Evolutionary conservation across 2,888 invertebrate species (phyloP).

Genomic region (Machimus atricapillus): DNA sequence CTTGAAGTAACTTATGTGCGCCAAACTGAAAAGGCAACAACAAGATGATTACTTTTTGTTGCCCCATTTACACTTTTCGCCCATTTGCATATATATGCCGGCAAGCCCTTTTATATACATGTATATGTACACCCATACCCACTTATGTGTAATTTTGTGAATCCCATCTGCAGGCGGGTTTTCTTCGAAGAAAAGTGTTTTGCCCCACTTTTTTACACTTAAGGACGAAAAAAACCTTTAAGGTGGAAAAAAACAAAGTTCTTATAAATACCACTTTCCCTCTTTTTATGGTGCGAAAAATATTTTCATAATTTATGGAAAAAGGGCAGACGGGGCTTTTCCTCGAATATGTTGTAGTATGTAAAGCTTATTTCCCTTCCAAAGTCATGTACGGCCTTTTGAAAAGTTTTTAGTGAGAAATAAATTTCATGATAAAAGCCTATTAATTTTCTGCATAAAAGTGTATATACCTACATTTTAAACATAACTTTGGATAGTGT

Average conservation of each 20-base stretch:
- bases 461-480: neutral
- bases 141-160: neutral
- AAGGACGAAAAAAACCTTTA: neutral
- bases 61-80: conserved; percentile 21
- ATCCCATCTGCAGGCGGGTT: neutral
- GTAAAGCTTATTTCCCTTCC: neutral
- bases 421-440: neutral
- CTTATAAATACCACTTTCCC: neutral
- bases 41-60: conserved; percentile 31
- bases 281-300: neutral
- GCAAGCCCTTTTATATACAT: neutral
- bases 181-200: neutral
- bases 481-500: neutral
- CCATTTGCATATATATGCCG: neutral
- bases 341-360: neutral
- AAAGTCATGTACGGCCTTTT: neutral
- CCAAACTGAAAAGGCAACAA: conserved; percentile 16
- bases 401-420: neutral
- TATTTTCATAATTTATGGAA: neutral
- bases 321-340: neutral
- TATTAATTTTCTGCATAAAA: neutral
- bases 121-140: neutral
- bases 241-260: conserved; percentile 13
- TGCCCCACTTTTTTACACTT: conserved; percentile 9
- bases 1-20: conserved; percentile 21